phyloP scores from a whole-genome alignment of 2,797 vertebrate genomes.

The Eleutherodactylus coqui region DNA sequence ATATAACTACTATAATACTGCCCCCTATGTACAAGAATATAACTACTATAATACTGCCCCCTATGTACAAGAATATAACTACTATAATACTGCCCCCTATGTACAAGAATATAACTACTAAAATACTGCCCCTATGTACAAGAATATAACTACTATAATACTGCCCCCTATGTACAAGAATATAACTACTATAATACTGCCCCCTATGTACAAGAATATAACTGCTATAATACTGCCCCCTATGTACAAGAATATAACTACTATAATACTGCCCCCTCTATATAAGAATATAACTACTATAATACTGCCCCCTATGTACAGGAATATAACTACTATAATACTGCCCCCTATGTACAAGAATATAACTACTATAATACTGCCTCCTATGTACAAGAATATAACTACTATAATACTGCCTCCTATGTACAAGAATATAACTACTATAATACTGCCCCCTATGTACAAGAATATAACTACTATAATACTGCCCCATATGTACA shows the following conservation, averaged over 20 bases:
- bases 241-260: slow-evolving; percentile 14
- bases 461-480: neutral
- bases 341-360: neutral
- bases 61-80: neutral
- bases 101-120: neutral
- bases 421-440: slow-evolving; percentile 4
- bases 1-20: slow-evolving; percentile 17
- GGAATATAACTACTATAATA: slow-evolving; percentile 14
- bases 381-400: neutral
- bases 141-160: slow-evolving; percentile 8
- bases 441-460: slow-evolving; percentile 1
- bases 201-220: neutral
- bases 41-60: slow-evolving; percentile 2
- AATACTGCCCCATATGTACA: neutral
- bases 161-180: neutral
- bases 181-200: slow-evolving; percentile 16
- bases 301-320: neutral
- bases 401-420: neutral
- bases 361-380: slow-evolving; percentile 15
- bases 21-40: neutral
- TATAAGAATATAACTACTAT: slow-evolving; percentile 19
- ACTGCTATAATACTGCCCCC: neutral
- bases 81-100: slow-evolving; percentile 7
- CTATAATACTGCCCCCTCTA: neutral
- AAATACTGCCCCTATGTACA: neutral